Evolutionary conservation across 2,888 invertebrate genomes (phyloP), one percentile per base, ranked within the genome.

Genomic region (Sipha maydis): DNA sequence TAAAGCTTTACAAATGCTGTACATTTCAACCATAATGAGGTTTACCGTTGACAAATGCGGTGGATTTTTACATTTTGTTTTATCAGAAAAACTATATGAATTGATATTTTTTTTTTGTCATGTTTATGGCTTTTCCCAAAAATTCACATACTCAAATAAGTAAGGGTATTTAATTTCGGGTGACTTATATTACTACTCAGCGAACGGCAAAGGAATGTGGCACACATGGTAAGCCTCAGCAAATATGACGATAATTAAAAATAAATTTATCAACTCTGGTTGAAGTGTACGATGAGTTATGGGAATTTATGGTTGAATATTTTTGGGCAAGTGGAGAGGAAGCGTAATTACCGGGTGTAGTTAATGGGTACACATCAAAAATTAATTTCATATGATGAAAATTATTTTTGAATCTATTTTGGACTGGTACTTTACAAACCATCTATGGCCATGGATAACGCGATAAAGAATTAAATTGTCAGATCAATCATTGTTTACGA

Each of bases 211-310:
- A 79, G 75, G 88, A 75, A 88, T 88, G 88, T 67, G 75, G 41
- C 61, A 25, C 86, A 88, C 75, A 88, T 48, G 69, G 34, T 79
- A 61, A 67, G 75, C 28, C 82, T 61, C 56, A 28, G 67, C 88
- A 67, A 41, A 73, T 61, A 88, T 88, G 75, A 67, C 67, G 75
- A 88, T 88, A 88, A 88, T 88, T 88, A 88, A 88, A 88, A 88
- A 88, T 88, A 75, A 75, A 88, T 88, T 88, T 88, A 88, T 88
- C 88, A 88, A 88, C 61, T 76, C 41, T 67, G 34, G 71, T 86
- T 86, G 86, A 86, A 86, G 86, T 73, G 80, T 67, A 82, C 80
- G 88, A 80, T 75, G 86, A 76, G 73, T 82, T 80, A 88, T 76
- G 88, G 82, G 79, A 82, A 88, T 80, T 82, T 88, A 88, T 82